Conservation (phyloP, 30 jellyfish, hydroid and myxozoan species). For the Sanderia malayensis region DNA sequence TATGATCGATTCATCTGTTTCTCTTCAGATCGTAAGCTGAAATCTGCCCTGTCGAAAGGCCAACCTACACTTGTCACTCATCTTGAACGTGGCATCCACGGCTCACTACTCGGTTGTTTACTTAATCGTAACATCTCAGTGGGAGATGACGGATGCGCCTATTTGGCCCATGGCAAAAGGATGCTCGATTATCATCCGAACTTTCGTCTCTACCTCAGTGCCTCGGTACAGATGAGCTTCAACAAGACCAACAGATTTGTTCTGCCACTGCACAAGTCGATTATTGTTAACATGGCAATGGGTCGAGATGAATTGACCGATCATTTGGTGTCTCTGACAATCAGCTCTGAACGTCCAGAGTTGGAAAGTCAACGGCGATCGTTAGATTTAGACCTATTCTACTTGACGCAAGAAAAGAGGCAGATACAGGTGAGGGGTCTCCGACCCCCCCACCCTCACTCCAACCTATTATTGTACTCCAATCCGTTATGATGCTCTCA, state of each 20-base stretch:
- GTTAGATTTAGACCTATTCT: constrained; percentile 35
- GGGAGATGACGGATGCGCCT: constrained; percentile 8
- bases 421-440: constrained; percentile 56
- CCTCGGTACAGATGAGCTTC: constrained; percentile 50
- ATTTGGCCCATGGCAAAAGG: constrained; percentile 6
- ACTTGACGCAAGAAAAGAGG: constrained; percentile 27
- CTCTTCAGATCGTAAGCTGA: constrained; percentile 43
- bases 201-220: constrained; percentile 54
- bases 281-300: constrained; percentile 41
- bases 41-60: constrained; percentile 51
- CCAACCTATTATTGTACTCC: not conserved
- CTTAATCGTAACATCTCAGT: constrained; percentile 9
- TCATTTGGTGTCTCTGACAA: constrained; percentile 16
- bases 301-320: constrained; percentile 26
- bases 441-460: too few relatives aligned
- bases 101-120: constrained; percentile 12
- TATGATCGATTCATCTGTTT: too few relatives aligned
- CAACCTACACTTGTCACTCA: constrained; percentile 46
- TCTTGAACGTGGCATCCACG: constrained; percentile 43
- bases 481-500: not conserved
- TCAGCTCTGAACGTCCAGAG: constrained; percentile 54
- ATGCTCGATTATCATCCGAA: constrained; percentile 27
- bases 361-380: constrained; percentile 47
- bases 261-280: constrained; percentile 47
- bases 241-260: constrained; percentile 21